These are phyloP conservation scores for Seriola dumerili DNA, from an alignment of 2,113 vertebrate species.

Conservation along the genomic window DNA sequence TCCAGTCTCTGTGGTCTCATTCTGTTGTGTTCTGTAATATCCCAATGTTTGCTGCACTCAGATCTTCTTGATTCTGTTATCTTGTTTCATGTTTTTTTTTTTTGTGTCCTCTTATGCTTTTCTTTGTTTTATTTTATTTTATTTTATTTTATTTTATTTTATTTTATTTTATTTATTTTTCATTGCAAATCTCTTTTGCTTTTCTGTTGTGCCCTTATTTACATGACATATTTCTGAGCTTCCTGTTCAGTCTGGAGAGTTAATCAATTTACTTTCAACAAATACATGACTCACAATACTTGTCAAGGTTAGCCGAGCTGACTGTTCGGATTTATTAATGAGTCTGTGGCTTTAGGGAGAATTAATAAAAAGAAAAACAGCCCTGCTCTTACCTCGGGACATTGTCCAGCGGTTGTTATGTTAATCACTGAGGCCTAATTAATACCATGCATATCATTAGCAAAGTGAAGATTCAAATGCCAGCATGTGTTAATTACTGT, in stretches of 20 bases:
- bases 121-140: too few species aligned
- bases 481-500: constrained; percentile 81
- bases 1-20: neutral
- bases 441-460: constrained; percentile 86
- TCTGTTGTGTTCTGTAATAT: neutral
- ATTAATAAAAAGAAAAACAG: constrained; percentile 65
- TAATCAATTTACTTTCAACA: constrained; percentile 52
- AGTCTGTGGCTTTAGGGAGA: constrained; percentile 71
- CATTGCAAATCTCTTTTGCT: neutral
- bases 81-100: neutral
- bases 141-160: neutral
- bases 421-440: constrained; percentile 84
- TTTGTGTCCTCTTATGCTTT: too few species aligned
- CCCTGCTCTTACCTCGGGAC: constrained; percentile 76
- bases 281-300: constrained; percentile 35
- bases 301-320: constrained; percentile 80
- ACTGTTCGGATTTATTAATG: constrained; percentile 73
- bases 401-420: constrained; percentile 82
- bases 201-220: neutral
- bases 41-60: neutral
- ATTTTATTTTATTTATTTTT: neutral
- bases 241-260: constrained; percentile 42
- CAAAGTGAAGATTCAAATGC: constrained; percentile 81
- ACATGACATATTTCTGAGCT: neutral
- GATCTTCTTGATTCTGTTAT: neutral